Base-by-base conservation (phyloP, 2,797 vertebrate species). In the Delichon dasypus region DNA sequence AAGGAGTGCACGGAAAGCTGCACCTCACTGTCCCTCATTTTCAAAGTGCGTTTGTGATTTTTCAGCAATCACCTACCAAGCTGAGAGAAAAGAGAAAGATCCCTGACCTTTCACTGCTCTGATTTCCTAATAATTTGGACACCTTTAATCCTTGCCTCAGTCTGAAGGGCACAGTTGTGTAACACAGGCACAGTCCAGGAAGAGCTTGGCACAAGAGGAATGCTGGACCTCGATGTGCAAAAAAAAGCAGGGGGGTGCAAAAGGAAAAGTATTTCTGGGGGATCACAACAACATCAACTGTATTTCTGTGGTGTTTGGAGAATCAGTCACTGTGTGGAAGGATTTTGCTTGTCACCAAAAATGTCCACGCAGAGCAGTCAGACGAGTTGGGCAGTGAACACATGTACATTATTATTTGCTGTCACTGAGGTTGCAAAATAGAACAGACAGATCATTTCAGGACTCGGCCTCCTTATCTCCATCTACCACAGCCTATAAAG, bases 91-190 rank as follows among this genome's bases (percentile, higher is more conserved):
- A 95, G 73, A 93, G 66, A 85, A 96, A 95, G 95, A 96, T 96
- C 92, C 86, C 73, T 97, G 96, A 97, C 94, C 95, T 97, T 96
- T 96, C 92, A 88, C 71, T 89, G 91, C 80, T 95, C 88, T 88
- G 96, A 96, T 97, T 97, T 96, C 95, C 94, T 95, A 97, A 97
- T 93, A 97, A 97, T 96, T 97, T 93, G 96, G 96, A 97, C 95
- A 97, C 96, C 95, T 97, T 95, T 88, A 88, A 92, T 89, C 85
- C 79, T 96, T 96, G 95, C 90, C 68, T 97, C 95, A 95, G 66
- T 91, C 64, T n/a, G 3, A 76, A 76, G 76, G 51, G 51, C 87
- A 82, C 6, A 9, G 82, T 97, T 97, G 95, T 97, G 93, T 95
- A 97, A 96, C 60, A 32, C 60, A 93, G 66, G 71, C 90, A 88